phyloP scores from a whole-genome alignment of 1,140 invertebrate genomes.

The Heliconius himera region DNA sequence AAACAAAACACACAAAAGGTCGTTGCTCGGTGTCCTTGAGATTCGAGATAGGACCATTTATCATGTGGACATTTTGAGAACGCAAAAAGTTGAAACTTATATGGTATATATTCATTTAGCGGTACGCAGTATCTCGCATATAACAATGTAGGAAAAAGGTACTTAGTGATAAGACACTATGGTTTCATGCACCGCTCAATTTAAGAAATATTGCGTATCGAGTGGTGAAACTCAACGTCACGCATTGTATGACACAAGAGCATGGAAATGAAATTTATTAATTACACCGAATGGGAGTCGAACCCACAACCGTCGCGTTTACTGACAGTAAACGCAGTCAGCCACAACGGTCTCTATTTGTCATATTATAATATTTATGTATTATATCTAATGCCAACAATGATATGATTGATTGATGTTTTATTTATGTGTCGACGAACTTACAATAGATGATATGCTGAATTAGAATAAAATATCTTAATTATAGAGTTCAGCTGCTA shows the following conservation, averaged over 20 bases:
- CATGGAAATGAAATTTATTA: too few species aligned
- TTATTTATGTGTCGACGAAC: constrained; percentile 5
- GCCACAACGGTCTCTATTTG: too few species aligned
- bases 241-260: too few species aligned
- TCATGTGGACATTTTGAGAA: constrained; percentile 4
- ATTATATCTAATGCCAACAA: background rate
- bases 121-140: background rate
- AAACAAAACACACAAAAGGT: background rate
- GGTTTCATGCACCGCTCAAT: too few species aligned
- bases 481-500: background rate
- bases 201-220: too few species aligned
- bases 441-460: background rate
- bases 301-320: too few species aligned
- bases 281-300: too few species aligned
- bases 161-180: too few species aligned
- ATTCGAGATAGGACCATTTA: background rate
- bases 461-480: background rate
- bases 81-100: background rate
- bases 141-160: background rate
- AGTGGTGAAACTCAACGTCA: too few species aligned
- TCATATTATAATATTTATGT: background rate
- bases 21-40: background rate
- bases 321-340: too few species aligned
- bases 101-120: background rate
- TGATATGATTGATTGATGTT: background rate